Evolutionary conservation across 2,113 vertebrate genomes (phyloP).

Genomic region (Cercopithecus mona): DNA sequence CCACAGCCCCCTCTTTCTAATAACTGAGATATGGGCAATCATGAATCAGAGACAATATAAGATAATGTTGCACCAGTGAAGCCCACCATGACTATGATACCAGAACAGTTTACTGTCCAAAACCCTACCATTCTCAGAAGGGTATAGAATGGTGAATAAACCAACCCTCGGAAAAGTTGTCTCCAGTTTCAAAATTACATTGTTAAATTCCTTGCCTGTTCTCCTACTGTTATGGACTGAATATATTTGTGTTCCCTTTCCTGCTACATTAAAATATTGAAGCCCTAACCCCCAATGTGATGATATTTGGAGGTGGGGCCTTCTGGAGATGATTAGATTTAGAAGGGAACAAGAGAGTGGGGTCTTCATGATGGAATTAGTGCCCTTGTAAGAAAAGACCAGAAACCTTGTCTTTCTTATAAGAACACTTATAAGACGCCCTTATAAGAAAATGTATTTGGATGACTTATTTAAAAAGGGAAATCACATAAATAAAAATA

Average conservation of each 20-base stretch:
- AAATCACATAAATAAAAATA: not conserved
- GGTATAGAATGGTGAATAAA: not conserved
- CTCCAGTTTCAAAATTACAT: not conserved
- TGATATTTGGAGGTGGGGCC: not conserved
- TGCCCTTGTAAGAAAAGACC: not conserved
- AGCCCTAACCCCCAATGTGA: not conserved
- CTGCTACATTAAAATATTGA: not conserved
- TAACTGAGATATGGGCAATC: not conserved
- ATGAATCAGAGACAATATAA: not conserved
- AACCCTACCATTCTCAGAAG: not conserved
- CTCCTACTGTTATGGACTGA: not conserved
- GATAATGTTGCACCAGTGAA: not conserved
- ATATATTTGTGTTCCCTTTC: not conserved
- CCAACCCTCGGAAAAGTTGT: not conserved
- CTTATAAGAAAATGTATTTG: too few species aligned
- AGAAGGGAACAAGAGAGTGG: not conserved
- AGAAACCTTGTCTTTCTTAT: not conserved
- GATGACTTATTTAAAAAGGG: not conserved
- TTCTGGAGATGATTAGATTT: not conserved
- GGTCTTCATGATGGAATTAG: not conserved
- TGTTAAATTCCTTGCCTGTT: not conserved
- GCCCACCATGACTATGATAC: too few species aligned
- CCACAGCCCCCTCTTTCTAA: not conserved
- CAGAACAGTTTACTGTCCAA: fast-evolving
- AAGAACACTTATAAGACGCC: too few species aligned